Percentiles rank a stretch among this genome's conserved stretches.
These are phyloP conservation scores for Loris lydekkerianus DNA, from an alignment of 2,797 vertebrate species.

Conservation along the genomic window DNA sequence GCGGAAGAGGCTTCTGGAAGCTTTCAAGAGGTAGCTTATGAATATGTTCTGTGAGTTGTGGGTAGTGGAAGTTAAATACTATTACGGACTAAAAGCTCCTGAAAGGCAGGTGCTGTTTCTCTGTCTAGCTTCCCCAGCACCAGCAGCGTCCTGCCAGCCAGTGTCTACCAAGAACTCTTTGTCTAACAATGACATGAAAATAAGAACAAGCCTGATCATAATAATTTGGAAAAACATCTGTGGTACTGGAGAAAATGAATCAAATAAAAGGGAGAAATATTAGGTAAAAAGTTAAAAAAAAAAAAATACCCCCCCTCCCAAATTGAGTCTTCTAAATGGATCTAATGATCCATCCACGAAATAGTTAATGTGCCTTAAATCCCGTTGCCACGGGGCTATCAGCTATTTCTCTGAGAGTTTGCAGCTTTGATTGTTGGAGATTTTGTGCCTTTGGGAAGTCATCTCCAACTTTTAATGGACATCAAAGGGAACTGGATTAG, in stretches of 20 bases:
- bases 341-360: conserved; percentile 20
- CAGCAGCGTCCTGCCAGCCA: neutral
- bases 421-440: conserved; percentile 34
- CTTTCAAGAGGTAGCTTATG: conserved; percentile 15
- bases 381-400: neutral
- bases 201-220: neutral
- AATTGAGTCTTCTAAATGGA: neutral
- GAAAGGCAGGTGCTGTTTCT: neutral
- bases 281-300: conserved; percentile 32
- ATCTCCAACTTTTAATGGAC: conserved; percentile 50
- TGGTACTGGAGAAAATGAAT: neutral
- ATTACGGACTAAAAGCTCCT: neutral
- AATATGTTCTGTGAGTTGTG: conserved; percentile 1
- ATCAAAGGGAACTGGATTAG: conserved; percentile 54
- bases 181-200: conserved; percentile 31
- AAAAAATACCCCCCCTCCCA: neutral
- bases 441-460: conserved; percentile 67
- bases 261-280: conserved; percentile 49
- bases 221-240: conserved; percentile 43
- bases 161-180: neutral
- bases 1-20: neutral
- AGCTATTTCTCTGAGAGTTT: conserved; percentile 12
- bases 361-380: neutral
- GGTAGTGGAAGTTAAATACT: conserved; percentile 16
- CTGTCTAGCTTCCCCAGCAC: neutral